These are phyloP conservation scores for Prunella strophiata DNA, from an alignment of 2,797 vertebrate species.

Conservation along the genomic window DNA sequence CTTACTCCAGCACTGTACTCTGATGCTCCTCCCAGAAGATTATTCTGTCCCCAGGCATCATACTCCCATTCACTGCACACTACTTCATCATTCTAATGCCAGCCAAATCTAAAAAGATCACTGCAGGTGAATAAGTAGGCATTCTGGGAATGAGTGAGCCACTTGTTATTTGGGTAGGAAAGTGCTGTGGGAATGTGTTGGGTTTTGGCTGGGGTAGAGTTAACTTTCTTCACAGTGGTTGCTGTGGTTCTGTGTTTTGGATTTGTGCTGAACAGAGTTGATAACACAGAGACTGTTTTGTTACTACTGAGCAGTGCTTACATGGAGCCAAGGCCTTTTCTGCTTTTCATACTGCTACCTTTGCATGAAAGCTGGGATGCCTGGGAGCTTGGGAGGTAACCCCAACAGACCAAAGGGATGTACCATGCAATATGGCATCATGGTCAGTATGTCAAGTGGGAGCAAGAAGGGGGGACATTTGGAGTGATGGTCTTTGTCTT, in stretches of 20 bases:
- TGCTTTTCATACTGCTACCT: neutral
- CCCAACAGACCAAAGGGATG: neutral
- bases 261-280: neutral
- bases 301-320: neutral
- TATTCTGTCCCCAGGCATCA: neutral
- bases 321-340: neutral
- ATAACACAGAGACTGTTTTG: neutral
- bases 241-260: neutral
- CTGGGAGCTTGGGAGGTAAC: neutral
- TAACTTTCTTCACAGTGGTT: neutral
- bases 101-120: neutral
- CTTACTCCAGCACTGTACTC: neutral
- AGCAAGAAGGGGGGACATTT: rapidly evolving
- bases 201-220: neutral
- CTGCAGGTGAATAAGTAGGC: neutral
- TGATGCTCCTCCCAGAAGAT: neutral
- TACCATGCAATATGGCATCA: neutral
- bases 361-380: neutral
- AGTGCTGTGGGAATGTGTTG: neutral
- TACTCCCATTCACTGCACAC: neutral
- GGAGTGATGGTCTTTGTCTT: neutral
- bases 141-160: neutral
- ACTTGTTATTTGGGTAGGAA: neutral
- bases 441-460: neutral
- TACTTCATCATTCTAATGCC: neutral